Base-by-base conservation (phyloP, 2,888 invertebrate genomes). In the Cantharis flavilabris region DNA sequence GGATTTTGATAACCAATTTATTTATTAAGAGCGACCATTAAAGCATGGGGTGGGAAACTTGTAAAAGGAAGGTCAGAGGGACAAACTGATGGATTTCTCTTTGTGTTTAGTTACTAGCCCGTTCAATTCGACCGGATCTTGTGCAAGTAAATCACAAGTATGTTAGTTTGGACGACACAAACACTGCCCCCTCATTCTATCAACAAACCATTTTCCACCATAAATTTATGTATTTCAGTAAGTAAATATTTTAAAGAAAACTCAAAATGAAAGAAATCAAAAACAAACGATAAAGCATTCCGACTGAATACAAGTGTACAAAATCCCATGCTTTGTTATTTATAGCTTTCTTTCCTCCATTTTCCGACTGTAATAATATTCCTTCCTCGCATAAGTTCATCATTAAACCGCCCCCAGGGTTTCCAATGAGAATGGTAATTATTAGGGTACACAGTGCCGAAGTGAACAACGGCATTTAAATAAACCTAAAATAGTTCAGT, bases 321-420 rank as follows among this genome's bases (percentile, higher is more conserved):
- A 77, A 79, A 81, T 80, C 81, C 80, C 75, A 83, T 82, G 81
- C 82, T 82, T 76, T 75, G 85, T 85, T 86, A 87, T 87, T 87
- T 87, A 87, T 86, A 79, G 83, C 84, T 83, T 82, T 84, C 84
- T 86, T 86, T 86, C 86, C 85, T 86, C 85, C 86, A 85, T 87
- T 87, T 86, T 85, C 85, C 85, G 86, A 85, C 86, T 84, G 86
- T 87, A 86, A 86, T 87, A 86, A 86, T 86, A 86, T 86, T 86
- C 86, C 85, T 85, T 86, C 85, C 84, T 84, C 83, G 83, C 83
- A 81, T 83, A 84, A 80, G 81, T 86, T 86, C 86, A 87, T 86
- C 86, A 85, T 86, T 85, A 86, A 85, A 84, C 86, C 86, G 84
- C 86, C 87, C 83, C 79, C 83, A 76, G 84, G 82, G 83, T 80